Evolutionary conservation across 2,888 invertebrate species (phyloP).

Genomic region (Melinopterus prodromus): DNA sequence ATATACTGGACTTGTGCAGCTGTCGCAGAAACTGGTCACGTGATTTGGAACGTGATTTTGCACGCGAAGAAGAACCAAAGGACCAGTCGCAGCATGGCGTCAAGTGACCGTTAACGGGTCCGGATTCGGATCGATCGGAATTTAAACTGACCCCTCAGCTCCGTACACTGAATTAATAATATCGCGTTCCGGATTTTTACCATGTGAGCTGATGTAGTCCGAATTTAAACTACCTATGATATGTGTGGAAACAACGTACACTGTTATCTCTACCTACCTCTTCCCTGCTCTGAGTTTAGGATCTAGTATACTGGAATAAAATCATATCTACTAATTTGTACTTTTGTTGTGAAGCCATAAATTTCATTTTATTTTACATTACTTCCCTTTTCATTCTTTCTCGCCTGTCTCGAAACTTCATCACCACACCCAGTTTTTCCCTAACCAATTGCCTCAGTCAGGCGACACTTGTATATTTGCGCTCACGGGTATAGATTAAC

Average conservation of each 20-base stretch:
- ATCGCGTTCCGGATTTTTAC: background rate
- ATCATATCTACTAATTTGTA: no score
- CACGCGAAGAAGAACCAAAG: background rate
- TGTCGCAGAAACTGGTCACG: background rate
- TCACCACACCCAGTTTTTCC: no score
- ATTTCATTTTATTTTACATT: no score
- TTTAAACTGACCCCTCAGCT: background rate
- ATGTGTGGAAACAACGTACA: background rate
- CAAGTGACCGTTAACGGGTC: background rate
- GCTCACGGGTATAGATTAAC: no score
- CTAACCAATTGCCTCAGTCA: no score
- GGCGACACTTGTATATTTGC: no score
- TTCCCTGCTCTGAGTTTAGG: no score
- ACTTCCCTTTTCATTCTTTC: no score
- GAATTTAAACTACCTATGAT: background rate
- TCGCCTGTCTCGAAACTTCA: no score
- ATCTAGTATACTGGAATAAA: no score
- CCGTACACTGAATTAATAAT: background rate
- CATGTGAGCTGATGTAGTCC: background rate
- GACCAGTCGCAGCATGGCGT: background rate
- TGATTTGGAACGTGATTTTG: background rate
- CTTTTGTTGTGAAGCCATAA: no score
- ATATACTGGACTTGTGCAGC: background rate
- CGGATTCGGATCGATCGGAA: background rate
- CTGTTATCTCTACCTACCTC: background rate